Conservation (phyloP, 2,888 invertebrate genomes). For the Hofmannophila pseudospretella region DNA sequence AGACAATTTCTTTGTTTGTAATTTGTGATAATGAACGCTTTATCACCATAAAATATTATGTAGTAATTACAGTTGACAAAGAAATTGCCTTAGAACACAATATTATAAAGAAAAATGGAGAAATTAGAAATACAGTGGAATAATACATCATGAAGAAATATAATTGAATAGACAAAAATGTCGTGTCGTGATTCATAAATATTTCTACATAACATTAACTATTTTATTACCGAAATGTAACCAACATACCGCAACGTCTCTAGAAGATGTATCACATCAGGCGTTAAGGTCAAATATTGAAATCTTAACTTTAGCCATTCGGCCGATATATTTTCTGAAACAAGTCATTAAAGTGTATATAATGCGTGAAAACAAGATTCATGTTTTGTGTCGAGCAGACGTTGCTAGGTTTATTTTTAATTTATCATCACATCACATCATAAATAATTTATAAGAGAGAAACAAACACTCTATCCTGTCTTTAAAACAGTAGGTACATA, state of each 20-base stretch:
- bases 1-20: conserved; percentile 8
- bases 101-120: conserved; percentile 23
- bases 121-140: no score
- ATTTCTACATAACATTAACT: conserved; percentile 68
- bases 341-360: background rate
- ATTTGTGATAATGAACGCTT: background rate
- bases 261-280: conserved; percentile 83
- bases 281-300: conserved; percentile 82
- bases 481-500: no score
- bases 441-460: no score
- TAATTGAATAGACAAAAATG: conserved; percentile 20
- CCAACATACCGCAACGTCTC: conserved; percentile 78
- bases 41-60: background rate
- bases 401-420: no score
- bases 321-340: conserved; percentile 83
- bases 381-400: no score
- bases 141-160: conserved; percentile 69
- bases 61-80: conserved; percentile 18
- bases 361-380: background rate
- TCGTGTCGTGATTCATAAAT: conserved; percentile 30
- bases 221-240: conserved; percentile 26
- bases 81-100: conserved; percentile 31
- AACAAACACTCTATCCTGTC: no score
- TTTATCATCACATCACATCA: no score
- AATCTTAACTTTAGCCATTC: conserved; percentile 90